Percentiles rank a stretch among this genome's conserved stretches.
Evolutionary conservation across 2,888 invertebrate genomes (phyloP).

Genomic region (Mycalesis mineus): DNA sequence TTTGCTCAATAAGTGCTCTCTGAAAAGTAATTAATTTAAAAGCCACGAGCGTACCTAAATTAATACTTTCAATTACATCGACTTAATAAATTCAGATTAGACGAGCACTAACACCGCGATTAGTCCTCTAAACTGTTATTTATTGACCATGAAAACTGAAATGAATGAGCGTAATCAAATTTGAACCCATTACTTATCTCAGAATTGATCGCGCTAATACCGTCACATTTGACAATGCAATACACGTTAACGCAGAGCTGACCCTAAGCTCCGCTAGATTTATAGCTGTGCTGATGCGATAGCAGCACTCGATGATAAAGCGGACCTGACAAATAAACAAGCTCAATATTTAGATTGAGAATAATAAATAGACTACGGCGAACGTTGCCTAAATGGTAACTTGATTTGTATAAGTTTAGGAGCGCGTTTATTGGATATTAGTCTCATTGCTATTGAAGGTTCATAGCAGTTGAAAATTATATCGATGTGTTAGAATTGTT

Average conservation of each 20-base stretch:
- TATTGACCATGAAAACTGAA: slow-evolving; percentile 4
- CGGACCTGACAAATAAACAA: slow-evolving; percentile 24
- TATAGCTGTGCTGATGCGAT: slow-evolving; percentile 29
- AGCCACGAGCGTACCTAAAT: no score
- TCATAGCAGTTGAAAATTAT: no score
- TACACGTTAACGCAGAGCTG: slow-evolving; percentile 22
- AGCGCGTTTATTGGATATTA: no score
- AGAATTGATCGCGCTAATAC: slow-evolving; percentile 24
- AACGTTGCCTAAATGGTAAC: neutral
- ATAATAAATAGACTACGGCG: slow-evolving; percentile 1
- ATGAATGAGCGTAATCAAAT: slow-evolving; percentile 19
- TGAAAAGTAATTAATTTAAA: no score
- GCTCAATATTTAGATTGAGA: slow-evolving; percentile 5
- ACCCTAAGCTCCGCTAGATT: slow-evolving; percentile 25
- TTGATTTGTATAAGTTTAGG: no score
- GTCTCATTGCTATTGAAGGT: no score
- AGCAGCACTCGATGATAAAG: slow-evolving; percentile 22
- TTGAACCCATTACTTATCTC: slow-evolving; percentile 22
- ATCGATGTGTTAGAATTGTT: no score
- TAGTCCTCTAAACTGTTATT: neutral
- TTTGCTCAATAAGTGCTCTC: no score
- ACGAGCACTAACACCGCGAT: neutral
- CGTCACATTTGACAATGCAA: slow-evolving; percentile 23
- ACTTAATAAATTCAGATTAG: neutral
- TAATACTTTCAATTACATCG: no score